Percentiles rank a stretch among this genome's conserved stretches.
Conservation (phyloP, 1,140 invertebrate genomes). For the Galleria mellonella region DNA sequence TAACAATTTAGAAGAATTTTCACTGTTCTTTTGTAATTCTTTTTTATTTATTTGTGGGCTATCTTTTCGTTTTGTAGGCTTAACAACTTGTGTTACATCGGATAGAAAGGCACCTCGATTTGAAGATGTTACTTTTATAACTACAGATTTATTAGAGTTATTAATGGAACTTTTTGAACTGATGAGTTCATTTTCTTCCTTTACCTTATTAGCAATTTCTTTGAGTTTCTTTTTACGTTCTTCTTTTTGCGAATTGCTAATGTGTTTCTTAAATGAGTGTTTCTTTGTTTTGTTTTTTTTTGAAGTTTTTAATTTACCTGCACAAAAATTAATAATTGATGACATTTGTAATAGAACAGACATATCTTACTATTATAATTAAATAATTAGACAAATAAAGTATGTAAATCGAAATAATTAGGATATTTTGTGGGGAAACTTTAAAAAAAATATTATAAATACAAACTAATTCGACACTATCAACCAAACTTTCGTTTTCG, state of each 20-base stretch:
- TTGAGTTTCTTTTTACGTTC: slow-evolving; percentile 55
- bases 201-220: slow-evolving; percentile 54
- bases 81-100: slow-evolving; percentile 20
- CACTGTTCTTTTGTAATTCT: slow-evolving; percentile 2
- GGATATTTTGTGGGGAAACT: too few relatives aligned
- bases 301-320: slow-evolving; percentile 27
- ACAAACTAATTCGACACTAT: too few relatives aligned
- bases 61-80: slow-evolving; percentile 26
- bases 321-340: slow-evolving; percentile 7
- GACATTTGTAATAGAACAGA: too few relatives aligned
- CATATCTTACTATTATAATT: too few relatives aligned
- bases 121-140: slow-evolving; percentile 40
- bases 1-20: background rate
- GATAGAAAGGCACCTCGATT: slow-evolving; percentile 51
- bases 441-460: too few relatives aligned
- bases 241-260: slow-evolving; percentile 48
- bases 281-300: slow-evolving; percentile 19
- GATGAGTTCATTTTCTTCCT: slow-evolving; percentile 14
- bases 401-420: too few relatives aligned
- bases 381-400: too few relatives aligned
- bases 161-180: background rate
- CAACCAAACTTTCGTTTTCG: too few relatives aligned
- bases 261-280: slow-evolving; percentile 28
- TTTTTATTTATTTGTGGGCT: slow-evolving; percentile 6
- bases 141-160: slow-evolving; percentile 18